Base-by-base conservation (phyloP, 2,113 vertebrate genomes). In the Microcebus tavaratra region DNA sequence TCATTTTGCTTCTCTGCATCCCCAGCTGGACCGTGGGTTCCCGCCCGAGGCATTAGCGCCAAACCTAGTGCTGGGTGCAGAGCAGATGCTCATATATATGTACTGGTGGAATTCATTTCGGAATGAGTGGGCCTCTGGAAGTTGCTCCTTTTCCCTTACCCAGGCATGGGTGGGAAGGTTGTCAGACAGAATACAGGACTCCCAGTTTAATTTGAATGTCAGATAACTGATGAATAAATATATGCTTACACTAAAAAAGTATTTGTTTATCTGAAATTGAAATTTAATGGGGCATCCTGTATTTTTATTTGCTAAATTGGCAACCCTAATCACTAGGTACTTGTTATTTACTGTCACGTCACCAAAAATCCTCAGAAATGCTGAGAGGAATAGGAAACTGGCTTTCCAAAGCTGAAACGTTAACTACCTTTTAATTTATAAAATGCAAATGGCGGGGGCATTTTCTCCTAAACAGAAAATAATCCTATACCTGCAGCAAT, bases 401-500 rank as follows among this genome's bases (percentile, higher is more conserved):
- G 12, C n/a, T 95, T 94, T 59, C 57, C 59, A 67, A n/a, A 94
- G 23, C 61, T 48, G 42, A 85, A 61, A 76, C 91, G 72, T 17
- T 76, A 67, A 59, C 76, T 91, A 68, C 48, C 55, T 96, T 96
- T 92, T 95, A 39, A 87, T 81, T 48, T 80, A 73, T 68, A 93
- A 96, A 96, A 80, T 81, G 59, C 65, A 92, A 67, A 84, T 45
- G 61, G 17, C 11, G 5, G 45, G 8, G 53, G 15, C 36, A 45
- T 92, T 91, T 96, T 78, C 70, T 75, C 45, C 55, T 25, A 55
- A 87, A 18, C 79, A 68, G 59, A 65, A 92, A 92, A 79, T 75
- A 83, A 91, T 53, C 39, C 61, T 17, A 59, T 20, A 61, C 23
- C 39, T 23, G 80, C 34, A 76, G 39, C 25, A 55, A 88, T 67